These are phyloP conservation scores for Chionodraco myersi DNA, from an alignment of 2,113 vertebrate species.

Conservation along the genomic window DNA sequence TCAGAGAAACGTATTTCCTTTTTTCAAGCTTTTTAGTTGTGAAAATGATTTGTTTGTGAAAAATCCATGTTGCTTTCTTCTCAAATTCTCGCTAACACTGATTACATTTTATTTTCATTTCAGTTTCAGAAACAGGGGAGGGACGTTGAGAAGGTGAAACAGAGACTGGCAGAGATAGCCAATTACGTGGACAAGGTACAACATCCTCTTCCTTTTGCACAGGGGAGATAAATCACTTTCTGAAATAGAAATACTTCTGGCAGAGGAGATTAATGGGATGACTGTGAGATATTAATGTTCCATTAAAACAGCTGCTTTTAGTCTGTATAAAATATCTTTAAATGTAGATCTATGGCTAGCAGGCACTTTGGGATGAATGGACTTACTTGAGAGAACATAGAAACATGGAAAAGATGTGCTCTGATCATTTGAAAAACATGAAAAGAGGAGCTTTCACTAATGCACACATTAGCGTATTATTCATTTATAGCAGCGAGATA, in stretches of 20 bases:
- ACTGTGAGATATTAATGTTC: slow-evolving; percentile 68
- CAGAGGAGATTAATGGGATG: slow-evolving; percentile 70
- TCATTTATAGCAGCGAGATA: neutral
- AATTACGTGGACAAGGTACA: slow-evolving; percentile 99
- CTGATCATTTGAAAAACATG: slow-evolving; percentile 25
- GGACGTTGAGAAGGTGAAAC: slow-evolving; percentile 95
- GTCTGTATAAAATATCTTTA: slow-evolving; percentile 29
- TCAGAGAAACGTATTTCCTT: slow-evolving; percentile 42
- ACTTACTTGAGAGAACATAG: slow-evolving; percentile 38
- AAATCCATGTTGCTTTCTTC: neutral
- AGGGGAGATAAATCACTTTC: slow-evolving; percentile 71
- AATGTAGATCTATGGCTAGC: slow-evolving; percentile 22
- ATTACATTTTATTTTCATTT: slow-evolving; percentile 57
- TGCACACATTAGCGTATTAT: neutral
- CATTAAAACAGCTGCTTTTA: slow-evolving; percentile 65
- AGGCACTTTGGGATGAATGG: slow-evolving; percentile 29
- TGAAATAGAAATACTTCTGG: slow-evolving; percentile 69
- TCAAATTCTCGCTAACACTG: neutral
- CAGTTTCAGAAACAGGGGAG: slow-evolving; percentile 99
- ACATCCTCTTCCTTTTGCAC: slow-evolving; percentile 40
- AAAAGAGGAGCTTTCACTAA: neutral
- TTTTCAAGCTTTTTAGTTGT: slow-evolving; percentile 26
- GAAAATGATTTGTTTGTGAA: too few relatives aligned
- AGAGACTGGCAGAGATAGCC: slow-evolving; percentile 95
- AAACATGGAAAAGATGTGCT: slow-evolving; percentile 30